Percentiles rank a stretch among this genome's conserved stretches.
Evolutionary conservation across 2,888 invertebrate genomes (phyloP).

Genomic region (Proisotoma minuta): DNA sequence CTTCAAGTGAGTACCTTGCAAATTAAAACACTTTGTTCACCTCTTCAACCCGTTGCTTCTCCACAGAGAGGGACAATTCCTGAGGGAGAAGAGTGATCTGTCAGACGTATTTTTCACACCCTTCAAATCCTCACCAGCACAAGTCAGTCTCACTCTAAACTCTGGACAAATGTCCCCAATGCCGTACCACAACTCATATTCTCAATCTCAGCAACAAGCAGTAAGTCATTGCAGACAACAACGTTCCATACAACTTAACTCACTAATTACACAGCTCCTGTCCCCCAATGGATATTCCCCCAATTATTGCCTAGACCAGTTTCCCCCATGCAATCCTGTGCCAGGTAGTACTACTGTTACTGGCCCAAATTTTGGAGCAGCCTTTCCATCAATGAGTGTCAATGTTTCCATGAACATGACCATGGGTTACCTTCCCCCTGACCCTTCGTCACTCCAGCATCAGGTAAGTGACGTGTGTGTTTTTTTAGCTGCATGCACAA

Average conservation of each 20-base stretch:
- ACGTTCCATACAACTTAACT: background rate
- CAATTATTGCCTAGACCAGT: constrained; percentile 47
- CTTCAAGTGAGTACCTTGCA: constrained; percentile 49
- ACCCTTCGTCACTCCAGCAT: constrained; percentile 31
- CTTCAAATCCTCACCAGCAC: constrained; percentile 61
- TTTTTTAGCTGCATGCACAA: background rate
- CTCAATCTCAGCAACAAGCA: constrained; percentile 45
- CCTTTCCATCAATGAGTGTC: constrained; percentile 89
- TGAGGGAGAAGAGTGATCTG: constrained; percentile 57
- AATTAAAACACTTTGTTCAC: too few species aligned
- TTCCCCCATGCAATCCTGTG: too few species aligned
- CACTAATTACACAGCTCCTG: constrained; percentile 27
- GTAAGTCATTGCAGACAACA: constrained; percentile 17
- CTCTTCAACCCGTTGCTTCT: too few species aligned
- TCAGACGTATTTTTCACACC: constrained; percentile 78
- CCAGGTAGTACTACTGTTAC: constrained; percentile 48
- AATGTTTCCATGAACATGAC: constrained; percentile 99
- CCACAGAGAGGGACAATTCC: too few species aligned
- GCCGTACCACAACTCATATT: constrained; percentile 46
- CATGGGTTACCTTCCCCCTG: constrained; percentile 56
- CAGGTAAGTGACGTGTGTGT: constrained; percentile 18
- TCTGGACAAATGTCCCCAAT: constrained; percentile 58
- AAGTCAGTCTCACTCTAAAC: constrained; percentile 69
- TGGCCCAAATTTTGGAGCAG: constrained; percentile 50
- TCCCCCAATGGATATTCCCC: constrained; percentile 49